Evolutionary conservation across 2,113 vertebrate genomes (phyloP), one percentile per base, ranked within the genome.

Genomic region (Myxocyprinus asiaticus): DNA sequence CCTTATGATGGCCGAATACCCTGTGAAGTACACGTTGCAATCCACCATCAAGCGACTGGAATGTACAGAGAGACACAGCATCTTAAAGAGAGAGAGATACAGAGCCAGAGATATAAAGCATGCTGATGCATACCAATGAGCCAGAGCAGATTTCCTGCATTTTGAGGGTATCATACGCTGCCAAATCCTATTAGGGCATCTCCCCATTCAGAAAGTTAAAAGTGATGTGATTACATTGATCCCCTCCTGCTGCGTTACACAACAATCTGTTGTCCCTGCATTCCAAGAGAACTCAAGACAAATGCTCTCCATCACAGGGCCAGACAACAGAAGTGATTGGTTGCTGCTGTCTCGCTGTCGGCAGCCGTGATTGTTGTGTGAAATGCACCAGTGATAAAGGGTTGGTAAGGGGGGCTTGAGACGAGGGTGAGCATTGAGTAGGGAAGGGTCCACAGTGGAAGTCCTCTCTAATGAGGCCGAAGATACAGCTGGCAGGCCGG

Each of bases 141-240:
- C 63, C 50, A 55, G 55, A 79, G 67, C 81, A 79, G 58, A 76
- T 67, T 79, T 64, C 66, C 77, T 67, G 59, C 59, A 66, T 61
- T 61, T 62, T 68, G 47, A 72, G 77, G 63, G 63, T 56, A 63
- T 65, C 15, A 33, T 67, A 61, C 67, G 68, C 63, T 15, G 22
- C 66, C 67, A 79, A 76, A 83, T 80, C 66, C 67, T 64, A 80
- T 80, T 80, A 80, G 67, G 51, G 22, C 66, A 62, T 53, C 67
- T 47, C 65, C 64, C 63, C 58, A 55, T 75, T 69, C 67, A 74
- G 61, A 74, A 75, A 73, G 72, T 69, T 47, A 58, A 83, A 79
- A 74, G 70, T 67, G 73, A 80, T 72, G 66, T 12, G 71, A 77
- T 69, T 68, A 73, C 72, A 76, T 61, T 83, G 65, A 83, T 71